Conservation (phyloP, 1,140 invertebrate genomes). For the Drosophila sproati region DNA sequence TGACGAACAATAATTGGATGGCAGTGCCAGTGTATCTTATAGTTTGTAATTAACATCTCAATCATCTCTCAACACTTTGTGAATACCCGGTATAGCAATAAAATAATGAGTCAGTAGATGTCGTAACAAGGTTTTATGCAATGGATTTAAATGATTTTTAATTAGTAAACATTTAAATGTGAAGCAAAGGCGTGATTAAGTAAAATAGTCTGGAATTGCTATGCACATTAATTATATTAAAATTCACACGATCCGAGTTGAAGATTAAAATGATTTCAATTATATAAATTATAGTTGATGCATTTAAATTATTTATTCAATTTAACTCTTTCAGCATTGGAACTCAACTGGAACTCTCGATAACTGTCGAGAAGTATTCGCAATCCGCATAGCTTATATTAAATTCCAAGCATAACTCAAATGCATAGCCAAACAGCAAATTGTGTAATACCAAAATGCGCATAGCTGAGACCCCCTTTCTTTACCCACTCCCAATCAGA, state of each 20-base stretch:
- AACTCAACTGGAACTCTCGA: conserved; percentile 26
- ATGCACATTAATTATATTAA: conserved; percentile 23
- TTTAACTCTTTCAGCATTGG: conserved; percentile 3
- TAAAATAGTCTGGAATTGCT: neutral
- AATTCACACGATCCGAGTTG: neutral
- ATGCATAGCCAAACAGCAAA: conserved; percentile 41
- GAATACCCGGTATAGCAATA: too few relatives aligned
- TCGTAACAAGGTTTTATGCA: too few relatives aligned
- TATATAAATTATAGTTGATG: neutral
- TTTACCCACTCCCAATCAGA: neutral
- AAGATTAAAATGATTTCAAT: neutral
- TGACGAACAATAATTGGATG: too few relatives aligned
- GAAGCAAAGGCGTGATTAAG: too few relatives aligned
- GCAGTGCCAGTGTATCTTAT: too few relatives aligned
- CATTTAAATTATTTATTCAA: neutral
- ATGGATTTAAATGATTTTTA: too few relatives aligned
- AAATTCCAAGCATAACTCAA: conserved; percentile 70
- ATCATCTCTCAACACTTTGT: too few relatives aligned
- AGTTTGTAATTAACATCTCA: too few relatives aligned
- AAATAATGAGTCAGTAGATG: too few relatives aligned
- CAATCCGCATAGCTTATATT: conserved; percentile 64
- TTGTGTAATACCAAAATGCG: conserved; percentile 61
- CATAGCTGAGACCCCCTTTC: conserved; percentile 45
- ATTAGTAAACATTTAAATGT: too few relatives aligned
- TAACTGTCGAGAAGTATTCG: conserved; percentile 18